Evolutionary conservation across 2,888 invertebrate genomes (phyloP).

Genomic region (Nycteola revayana): DNA sequence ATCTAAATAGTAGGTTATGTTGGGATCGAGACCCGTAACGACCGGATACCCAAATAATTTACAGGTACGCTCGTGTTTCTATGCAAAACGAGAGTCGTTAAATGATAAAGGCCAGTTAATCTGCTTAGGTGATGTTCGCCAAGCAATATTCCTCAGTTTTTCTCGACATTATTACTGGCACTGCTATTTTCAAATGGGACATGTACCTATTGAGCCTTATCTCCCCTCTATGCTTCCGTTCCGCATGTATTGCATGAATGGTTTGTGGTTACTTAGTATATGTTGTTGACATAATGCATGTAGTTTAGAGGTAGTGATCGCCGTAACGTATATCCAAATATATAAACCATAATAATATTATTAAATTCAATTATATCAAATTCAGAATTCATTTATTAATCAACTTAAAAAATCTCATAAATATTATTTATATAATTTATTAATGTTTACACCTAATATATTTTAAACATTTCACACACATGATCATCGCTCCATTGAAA

Average conservation of each 20-base stretch:
- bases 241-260: constrained; percentile 43
- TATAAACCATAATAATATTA: not conserved
- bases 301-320: constrained; percentile 17
- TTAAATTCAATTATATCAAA: not conserved
- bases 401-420: not conserved
- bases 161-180: constrained; percentile 48
- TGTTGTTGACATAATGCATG: constrained; percentile 33
- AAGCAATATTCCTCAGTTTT: constrained; percentile 38
- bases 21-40: constrained; percentile 51
- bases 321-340: not conserved
- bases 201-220: constrained; percentile 34
- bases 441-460: too few species aligned
- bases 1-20: constrained; percentile 56
- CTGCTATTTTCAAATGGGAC: constrained; percentile 39
- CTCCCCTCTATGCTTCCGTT: constrained; percentile 35
- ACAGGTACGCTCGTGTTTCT: constrained; percentile 48
- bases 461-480: not conserved
- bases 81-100: constrained; percentile 49
- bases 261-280: constrained; percentile 19
- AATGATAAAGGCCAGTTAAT: constrained; percentile 59
- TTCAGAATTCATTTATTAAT: not conserved
- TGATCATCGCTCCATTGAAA: constrained; percentile 3
- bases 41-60: constrained; percentile 54
- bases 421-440: too few species aligned
- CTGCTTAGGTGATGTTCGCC: constrained; percentile 42